Percentiles rank a stretch among this genome's conserved stretches.
phyloP scores from a whole-genome alignment of 1,140 invertebrate genomes.

The Aphaenogaster floridana region DNA sequence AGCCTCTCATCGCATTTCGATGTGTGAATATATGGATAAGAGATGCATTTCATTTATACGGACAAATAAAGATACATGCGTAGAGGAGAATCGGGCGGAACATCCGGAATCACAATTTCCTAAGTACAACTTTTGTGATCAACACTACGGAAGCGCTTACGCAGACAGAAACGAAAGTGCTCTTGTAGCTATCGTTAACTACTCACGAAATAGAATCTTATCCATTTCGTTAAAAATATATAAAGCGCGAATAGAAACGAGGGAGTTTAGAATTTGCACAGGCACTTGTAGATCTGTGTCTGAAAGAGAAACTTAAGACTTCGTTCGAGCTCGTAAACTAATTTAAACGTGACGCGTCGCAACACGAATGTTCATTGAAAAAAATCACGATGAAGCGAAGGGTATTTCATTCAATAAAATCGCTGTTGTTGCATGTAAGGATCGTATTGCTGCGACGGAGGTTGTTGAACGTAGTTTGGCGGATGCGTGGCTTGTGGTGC shows the following conservation, averaged over 20 bases:
- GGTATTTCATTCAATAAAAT: constrained; percentile 75
- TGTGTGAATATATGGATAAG: not conserved
- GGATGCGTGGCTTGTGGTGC: constrained; percentile 63
- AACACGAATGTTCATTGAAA: not conserved
- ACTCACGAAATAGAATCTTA: not conserved
- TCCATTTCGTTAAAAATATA: not conserved
- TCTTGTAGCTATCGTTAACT: not conserved
- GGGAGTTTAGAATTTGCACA: not conserved
- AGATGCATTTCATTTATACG: not conserved
- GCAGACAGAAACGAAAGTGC: not conserved
- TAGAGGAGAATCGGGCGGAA: not conserved
- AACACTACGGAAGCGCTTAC: not conserved
- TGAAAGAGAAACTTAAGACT: not conserved
- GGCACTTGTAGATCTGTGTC: not conserved
- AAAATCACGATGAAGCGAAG: not conserved
- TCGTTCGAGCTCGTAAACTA: not conserved
- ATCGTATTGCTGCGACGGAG: constrained; percentile 80
- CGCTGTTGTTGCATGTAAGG: constrained; percentile 82
- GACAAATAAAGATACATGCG: constrained; percentile 36
- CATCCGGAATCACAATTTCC: not conserved
- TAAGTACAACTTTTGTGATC: constrained; percentile 8
- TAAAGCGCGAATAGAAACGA: constrained; percentile 1
- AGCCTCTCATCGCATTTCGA: not conserved
- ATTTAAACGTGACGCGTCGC: not conserved
- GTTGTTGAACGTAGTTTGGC: constrained; percentile 78